Evolutionary conservation across 2,113 vertebrate genomes (phyloP), one percentile per base, ranked within the genome.

Genomic region (Cyprinus carpio): DNA sequence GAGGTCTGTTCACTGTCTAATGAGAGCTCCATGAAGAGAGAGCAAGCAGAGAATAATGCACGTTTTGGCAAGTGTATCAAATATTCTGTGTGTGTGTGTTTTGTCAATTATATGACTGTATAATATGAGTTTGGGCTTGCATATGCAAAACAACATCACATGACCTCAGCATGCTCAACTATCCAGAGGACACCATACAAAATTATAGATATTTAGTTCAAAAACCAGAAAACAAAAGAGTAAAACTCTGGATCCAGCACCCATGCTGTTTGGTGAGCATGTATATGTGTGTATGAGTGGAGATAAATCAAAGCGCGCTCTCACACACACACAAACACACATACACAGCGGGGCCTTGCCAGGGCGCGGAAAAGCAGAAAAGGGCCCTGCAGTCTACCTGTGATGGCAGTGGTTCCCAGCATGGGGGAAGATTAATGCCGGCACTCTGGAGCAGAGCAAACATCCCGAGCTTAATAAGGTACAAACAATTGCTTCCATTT

Each of bases 401-500:
- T 88, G 85, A 85, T 86, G 83, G 72, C 82, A 82, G 88, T 86
- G 89, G 87, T 85, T 91, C 90, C 90, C 88, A 88, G 91, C 91
- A 90, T 76, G 83, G 83, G 89, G 91, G 86, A 93, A 95, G 94
- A 95, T 95, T 94, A 95, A 95, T 95, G 93, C 91, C 88, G 92
- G 90, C 92, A 94, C 94, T 94, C 92, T 88, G 93, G 91, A 94
- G 93, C 94, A 95, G 93, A 94, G 93, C 93, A 93, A 94, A 94
- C 94, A 94, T 94, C 93, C 93, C 91, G 90, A 89, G 92, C 93
- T 95, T 95, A 95, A 95, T 95, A 95, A 95, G 93, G 93, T 94
- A 94, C 95, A 95, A 95, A 95, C 93, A 94, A 95, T 94, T 92
- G 94, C 93, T 93, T 94, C 94, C 92, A 91, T 94, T 93, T 91